A percentile compares a stretch with the other conserved stretches of the same genome.
phyloP scores from a whole-genome alignment of 37 sponge, comb jelly and placozoan species.

The Dysidea cf. avara region DNA sequence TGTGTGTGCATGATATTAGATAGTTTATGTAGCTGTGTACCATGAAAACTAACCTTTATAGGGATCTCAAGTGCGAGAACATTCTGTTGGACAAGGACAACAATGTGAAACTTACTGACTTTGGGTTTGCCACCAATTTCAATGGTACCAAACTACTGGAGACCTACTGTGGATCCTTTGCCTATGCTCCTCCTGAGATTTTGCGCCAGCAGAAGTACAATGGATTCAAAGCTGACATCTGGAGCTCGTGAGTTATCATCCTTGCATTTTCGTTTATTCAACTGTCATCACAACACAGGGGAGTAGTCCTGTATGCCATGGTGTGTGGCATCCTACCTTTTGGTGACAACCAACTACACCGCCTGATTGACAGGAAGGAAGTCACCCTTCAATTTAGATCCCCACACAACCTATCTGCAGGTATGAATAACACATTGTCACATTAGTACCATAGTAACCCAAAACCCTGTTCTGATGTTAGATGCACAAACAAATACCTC shows the following conservation, averaged over 20 bases:
- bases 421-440: no score
- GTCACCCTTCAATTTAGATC: constrained; percentile 3
- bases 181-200: constrained; percentile 94
- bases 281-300: constrained; percentile 52
- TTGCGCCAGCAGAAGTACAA: constrained; percentile 75
- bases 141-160: constrained; percentile 8
- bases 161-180: constrained; percentile 91
- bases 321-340: constrained; percentile 88
- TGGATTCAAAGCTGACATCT: constrained; percentile 81
- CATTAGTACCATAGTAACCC: no score
- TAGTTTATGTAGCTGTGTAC: no score
- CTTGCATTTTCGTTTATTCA: no score
- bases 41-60: constrained; percentile 12
- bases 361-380: constrained; percentile 29
- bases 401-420: constrained; percentile 21
- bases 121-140: constrained; percentile 79
- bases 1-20: no score
- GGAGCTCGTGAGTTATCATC: constrained; percentile 75
- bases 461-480: no score
- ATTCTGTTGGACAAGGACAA: constrained; percentile 69
- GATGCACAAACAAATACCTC: neutral
- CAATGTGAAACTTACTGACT: constrained; percentile 86
- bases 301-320: constrained; percentile 91
- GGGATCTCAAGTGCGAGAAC: constrained; percentile 97
- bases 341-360: constrained; percentile 77